Conservation (phyloP, 2,888 invertebrate genomes). For the Xanthia togata region DNA sequence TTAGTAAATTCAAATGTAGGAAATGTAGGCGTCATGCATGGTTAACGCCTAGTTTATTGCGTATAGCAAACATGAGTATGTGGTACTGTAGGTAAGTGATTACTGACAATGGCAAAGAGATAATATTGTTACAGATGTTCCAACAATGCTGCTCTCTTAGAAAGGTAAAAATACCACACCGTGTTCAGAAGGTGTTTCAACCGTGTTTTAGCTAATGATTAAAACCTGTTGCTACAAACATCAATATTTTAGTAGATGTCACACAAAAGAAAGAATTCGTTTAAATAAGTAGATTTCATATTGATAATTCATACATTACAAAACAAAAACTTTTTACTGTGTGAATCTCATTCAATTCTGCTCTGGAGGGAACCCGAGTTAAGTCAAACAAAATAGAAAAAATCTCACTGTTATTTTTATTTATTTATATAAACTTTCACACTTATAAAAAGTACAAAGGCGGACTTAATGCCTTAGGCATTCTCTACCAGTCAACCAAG, state of each 20-base stretch:
- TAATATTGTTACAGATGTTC: not conserved
- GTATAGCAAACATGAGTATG: not conserved
- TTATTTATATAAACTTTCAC: too few species aligned
- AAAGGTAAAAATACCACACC: not conserved
- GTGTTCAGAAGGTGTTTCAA: not conserved
- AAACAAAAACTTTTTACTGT: not conserved
- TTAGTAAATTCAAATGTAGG: not conserved
- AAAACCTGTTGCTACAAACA: not conserved
- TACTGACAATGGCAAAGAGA: not conserved
- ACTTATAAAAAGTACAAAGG: too few species aligned
- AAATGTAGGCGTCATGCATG: too few species aligned
- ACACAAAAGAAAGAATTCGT: too few species aligned
- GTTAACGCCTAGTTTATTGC: not conserved
- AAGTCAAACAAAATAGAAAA: not conserved
- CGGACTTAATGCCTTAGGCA: too few species aligned
- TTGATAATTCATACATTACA: too few species aligned
- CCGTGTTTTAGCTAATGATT: not conserved
- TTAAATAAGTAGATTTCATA: too few species aligned
- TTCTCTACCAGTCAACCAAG: too few species aligned
- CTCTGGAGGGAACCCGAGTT: not conserved
- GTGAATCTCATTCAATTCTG: not conserved
- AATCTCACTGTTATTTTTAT: not conserved
- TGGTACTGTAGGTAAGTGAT: not conserved
- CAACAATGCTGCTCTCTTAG: not conserved
- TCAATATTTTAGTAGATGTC: not conserved